phyloP scores from a whole-genome alignment of 1,140 invertebrate genomes.

The Latrodectus geometricus region DNA sequence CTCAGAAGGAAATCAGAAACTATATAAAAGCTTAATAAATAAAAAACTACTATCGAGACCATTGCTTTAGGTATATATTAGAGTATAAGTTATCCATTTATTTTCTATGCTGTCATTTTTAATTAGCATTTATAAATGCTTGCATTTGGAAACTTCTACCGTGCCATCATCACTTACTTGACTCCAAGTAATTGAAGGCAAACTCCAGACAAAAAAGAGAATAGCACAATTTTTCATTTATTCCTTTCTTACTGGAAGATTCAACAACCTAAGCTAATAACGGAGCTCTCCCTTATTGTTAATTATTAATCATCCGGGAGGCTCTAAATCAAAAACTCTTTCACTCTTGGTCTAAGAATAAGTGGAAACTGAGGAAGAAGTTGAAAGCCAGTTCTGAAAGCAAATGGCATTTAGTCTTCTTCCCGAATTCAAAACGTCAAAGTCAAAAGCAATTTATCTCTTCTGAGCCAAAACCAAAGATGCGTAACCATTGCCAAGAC shows the following conservation, averaged over 20 bases:
- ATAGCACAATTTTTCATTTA: constrained; percentile 26
- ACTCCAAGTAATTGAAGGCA: neutral
- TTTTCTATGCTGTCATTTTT: too few species aligned
- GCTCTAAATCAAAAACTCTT: constrained; percentile 47
- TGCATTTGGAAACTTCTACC: too few species aligned
- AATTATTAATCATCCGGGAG: constrained; percentile 39
- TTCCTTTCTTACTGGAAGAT: constrained; percentile 28
- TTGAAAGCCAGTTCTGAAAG: constrained; percentile 1
- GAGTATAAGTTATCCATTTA: too few species aligned
- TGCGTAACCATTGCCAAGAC: constrained; percentile 55
- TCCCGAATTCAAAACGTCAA: constrained; percentile 51
- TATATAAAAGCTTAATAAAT: too few species aligned
- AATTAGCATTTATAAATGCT: too few species aligned
- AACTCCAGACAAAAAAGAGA: neutral
- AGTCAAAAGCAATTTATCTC: constrained; percentile 52
- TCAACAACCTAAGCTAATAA: constrained; percentile 49
- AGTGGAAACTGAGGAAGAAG: neutral
- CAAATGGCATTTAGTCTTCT: constrained; percentile 28
- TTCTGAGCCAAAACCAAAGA: constrained; percentile 42
- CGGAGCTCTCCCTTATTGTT: constrained; percentile 29
- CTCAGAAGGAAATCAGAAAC: too few species aligned
- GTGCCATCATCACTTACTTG: too few species aligned
- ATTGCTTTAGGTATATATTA: too few species aligned
- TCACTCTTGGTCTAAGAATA: constrained; percentile 15
- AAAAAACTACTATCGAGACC: too few species aligned